Evolutionary conservation across 2,113 vertebrate species (phyloP).

Genomic region (Tenebrosternarchus preto): DNA sequence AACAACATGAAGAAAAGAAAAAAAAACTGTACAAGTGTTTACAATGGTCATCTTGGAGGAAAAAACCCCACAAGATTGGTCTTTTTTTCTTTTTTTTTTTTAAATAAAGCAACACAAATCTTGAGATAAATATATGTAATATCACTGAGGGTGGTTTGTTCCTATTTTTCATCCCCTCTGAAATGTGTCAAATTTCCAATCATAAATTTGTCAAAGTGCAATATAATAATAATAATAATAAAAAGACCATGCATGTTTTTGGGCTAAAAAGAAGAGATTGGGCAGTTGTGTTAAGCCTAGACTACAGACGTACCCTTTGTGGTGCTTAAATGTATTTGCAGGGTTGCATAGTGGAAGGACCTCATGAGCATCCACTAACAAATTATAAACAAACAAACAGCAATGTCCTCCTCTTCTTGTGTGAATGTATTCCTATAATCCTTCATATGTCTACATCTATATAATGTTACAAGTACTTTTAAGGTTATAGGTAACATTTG

Average conservation of each 20-base stretch:
- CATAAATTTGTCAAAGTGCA: conserved; percentile 50
- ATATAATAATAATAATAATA: conserved; percentile 34
- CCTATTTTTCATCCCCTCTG: conserved; percentile 40
- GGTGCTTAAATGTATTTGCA: conserved; percentile 41
- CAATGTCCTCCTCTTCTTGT: conserved; percentile 2
- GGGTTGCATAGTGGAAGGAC: conserved; percentile 55
- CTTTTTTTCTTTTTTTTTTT: too few species aligned
- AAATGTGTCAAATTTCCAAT: conserved; percentile 43
- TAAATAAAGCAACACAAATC: conserved; percentile 31
- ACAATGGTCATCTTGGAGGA: conserved; percentile 30
- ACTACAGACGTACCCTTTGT: conserved; percentile 21
- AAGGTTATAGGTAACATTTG: conserved; percentile 54
- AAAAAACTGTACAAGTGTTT: conserved; percentile 44
- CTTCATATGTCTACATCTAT: conserved; percentile 51
- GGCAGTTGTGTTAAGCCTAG: conserved; percentile 40
- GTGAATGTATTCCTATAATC: conserved; percentile 40
- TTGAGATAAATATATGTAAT: neutral
- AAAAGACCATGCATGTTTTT: conserved; percentile 48
- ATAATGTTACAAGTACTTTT: conserved; percentile 45
- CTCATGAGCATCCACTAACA: conserved; percentile 36
- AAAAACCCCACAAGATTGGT: conserved; percentile 24
- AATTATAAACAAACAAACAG: conserved; percentile 10
- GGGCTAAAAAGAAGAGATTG: conserved; percentile 33
- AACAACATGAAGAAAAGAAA: conserved; percentile 48
- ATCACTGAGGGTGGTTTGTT: conserved; percentile 12